phyloP scores from a whole-genome alignment of 2,113 vertebrate species.

The Lonchura striata region DNA sequence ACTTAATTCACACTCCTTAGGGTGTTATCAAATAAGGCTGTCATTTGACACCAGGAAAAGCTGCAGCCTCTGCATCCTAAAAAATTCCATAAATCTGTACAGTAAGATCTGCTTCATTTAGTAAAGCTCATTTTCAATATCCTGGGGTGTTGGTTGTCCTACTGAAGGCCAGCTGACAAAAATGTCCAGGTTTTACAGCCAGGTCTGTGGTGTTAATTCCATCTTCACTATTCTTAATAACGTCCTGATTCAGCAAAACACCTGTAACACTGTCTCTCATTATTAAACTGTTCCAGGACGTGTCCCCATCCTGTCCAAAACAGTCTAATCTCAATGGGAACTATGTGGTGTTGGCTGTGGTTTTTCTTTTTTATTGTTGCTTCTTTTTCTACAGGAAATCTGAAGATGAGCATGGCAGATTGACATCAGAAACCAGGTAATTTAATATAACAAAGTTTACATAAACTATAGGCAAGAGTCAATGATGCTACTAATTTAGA shows the following conservation, averaged over 20 bases:
- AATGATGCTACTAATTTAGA: not conserved
- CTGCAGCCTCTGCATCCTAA: not conserved
- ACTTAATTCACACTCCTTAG: not conserved
- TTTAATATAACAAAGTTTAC: not conserved
- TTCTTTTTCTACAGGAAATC: not conserved
- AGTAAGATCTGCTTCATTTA: not conserved
- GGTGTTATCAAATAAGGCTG: not conserved
- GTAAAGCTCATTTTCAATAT: not conserved
- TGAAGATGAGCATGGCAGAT: not conserved
- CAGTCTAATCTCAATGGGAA: not conserved
- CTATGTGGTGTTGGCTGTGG: not conserved
- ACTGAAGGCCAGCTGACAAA: not conserved
- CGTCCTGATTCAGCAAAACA: not conserved
- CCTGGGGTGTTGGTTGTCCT: not conserved
- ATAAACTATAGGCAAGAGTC: not conserved
- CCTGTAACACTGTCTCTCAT: accelerated
- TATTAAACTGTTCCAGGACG: not conserved
- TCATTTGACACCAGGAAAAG: not conserved
- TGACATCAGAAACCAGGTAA: not conserved
- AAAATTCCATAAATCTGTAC: not conserved
- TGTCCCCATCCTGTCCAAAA: not conserved
- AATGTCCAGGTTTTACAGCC: not conserved
- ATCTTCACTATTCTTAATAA: not conserved
- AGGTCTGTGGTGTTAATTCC: not conserved
- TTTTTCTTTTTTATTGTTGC: not conserved